A percentile compares a stretch with the other conserved stretches of the same genome.
These are phyloP conservation scores for Subanguina moxae DNA, from an alignment of 1,140 invertebrate species.

Conservation along the genomic window DNA sequence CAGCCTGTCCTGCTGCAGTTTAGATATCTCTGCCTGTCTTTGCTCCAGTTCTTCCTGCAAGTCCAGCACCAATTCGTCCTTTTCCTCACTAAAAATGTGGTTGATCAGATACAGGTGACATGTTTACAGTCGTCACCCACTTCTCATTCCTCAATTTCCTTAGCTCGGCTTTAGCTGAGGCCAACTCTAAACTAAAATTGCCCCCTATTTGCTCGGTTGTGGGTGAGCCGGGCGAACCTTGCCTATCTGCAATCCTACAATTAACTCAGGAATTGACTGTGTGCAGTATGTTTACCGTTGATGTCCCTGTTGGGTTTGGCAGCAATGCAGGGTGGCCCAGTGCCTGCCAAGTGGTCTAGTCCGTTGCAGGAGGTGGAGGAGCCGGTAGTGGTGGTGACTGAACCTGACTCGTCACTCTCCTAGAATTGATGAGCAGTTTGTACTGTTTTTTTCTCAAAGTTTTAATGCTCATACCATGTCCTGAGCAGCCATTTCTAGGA, in stretches of 20 bases:
- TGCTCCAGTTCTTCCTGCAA: slow-evolving; percentile 44
- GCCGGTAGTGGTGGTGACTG: slow-evolving; percentile 14
- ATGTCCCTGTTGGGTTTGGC: too few species aligned
- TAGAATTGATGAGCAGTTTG: slow-evolving; percentile 6
- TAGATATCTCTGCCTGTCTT: slow-evolving; percentile 30
- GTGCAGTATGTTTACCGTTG: too few species aligned
- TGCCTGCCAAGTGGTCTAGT: slow-evolving; percentile 1
- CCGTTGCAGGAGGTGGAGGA: slow-evolving; percentile 21
- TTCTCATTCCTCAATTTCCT: slow-evolving; percentile 34
- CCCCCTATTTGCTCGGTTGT: slow-evolving; percentile 9
- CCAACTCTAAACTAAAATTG: slow-evolving; percentile 32
- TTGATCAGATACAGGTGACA: background rate
- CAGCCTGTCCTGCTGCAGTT: slow-evolving; percentile 33
- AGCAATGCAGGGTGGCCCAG: too few species aligned
- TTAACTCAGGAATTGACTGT: too few species aligned
- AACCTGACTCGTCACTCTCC: slow-evolving; percentile 9
- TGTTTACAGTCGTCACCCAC: slow-evolving; percentile 4
- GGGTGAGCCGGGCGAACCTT: slow-evolving; percentile 17
- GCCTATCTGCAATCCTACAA: slow-evolving; percentile 17
- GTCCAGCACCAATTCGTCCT: slow-evolving; percentile 29
- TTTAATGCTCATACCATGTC: slow-evolving; percentile 33
- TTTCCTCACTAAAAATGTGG: slow-evolving; percentile 28
- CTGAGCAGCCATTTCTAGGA: slow-evolving; percentile 37
- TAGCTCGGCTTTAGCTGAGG: slow-evolving; percentile 30
- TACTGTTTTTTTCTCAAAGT: too few species aligned